Conservation (phyloP, 2,888 invertebrate genomes). For the Baronia brevicornis region DNA sequence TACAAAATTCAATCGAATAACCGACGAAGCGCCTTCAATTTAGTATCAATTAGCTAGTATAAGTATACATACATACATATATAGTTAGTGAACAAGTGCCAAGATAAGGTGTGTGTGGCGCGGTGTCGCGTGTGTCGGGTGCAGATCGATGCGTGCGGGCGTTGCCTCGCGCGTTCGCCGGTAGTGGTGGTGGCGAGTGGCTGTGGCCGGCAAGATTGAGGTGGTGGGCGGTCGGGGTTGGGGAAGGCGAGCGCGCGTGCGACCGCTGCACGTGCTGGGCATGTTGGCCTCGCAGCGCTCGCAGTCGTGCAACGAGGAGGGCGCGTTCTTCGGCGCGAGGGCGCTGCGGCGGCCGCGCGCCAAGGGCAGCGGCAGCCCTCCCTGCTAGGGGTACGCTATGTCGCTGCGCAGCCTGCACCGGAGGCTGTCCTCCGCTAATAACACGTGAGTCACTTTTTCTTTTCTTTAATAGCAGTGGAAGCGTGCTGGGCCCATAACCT, state of each 20-base stretch:
- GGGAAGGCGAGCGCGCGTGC: slow-evolving; percentile 73
- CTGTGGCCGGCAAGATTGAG: slow-evolving; percentile 61
- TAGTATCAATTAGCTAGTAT: slow-evolving; percentile 49
- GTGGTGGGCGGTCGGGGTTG: slow-evolving; percentile 70
- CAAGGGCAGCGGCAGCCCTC: slow-evolving; percentile 75
- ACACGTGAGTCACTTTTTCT: slow-evolving; percentile 69
- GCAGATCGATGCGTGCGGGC: slow-evolving; percentile 17
- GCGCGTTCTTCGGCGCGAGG: slow-evolving; percentile 73
- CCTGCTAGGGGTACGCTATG: slow-evolving; percentile 78
- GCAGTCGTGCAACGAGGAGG: slow-evolving; percentile 74
- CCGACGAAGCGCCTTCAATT: slow-evolving; percentile 65
- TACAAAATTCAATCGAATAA: slow-evolving; percentile 35
- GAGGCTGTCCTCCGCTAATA: slow-evolving; percentile 76
- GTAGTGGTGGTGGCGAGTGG: slow-evolving; percentile 18
- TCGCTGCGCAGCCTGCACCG: slow-evolving; percentile 80
- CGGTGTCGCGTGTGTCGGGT: slow-evolving; percentile 17
- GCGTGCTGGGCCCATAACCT: background rate
- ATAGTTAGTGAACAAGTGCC: slow-evolving; percentile 47
- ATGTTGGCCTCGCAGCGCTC: slow-evolving; percentile 72
- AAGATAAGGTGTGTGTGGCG: slow-evolving; percentile 23
- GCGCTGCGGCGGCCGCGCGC: slow-evolving; percentile 75
- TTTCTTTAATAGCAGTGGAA: background rate
- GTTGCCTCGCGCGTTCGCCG: slow-evolving; percentile 7
- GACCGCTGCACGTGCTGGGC: slow-evolving; percentile 64
- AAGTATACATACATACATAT: slow-evolving; percentile 37